Evolutionary conservation across 1,140 invertebrate genomes (phyloP).

Genomic region (Ephestia elutella): DNA sequence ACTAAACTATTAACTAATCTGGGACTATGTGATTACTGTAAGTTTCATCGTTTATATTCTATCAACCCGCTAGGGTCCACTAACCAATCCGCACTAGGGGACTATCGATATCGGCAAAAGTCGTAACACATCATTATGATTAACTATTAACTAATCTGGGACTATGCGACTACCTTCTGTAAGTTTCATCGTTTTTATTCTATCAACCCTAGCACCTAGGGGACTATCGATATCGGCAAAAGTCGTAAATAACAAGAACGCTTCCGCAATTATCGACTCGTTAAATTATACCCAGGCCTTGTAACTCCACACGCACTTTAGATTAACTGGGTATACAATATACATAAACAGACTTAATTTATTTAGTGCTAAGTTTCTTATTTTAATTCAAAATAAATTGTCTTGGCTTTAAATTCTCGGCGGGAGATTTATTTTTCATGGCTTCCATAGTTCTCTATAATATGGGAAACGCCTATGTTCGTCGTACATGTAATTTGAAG

Average conservation of each 20-base stretch:
- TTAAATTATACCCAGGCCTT: constrained; percentile 23
- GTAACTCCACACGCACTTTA: constrained; percentile 13
- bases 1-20: too few relatives aligned
- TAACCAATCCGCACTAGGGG: neutral
- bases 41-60: neutral
- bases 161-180: too few relatives aligned
- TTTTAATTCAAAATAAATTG: neutral
- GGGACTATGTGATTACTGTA: too few relatives aligned
- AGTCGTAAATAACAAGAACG: constrained; percentile 27
- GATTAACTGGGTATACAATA: constrained; percentile 1
- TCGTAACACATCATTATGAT: too few relatives aligned
- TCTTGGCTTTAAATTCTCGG: too few relatives aligned
- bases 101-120: too few relatives aligned
- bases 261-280: constrained; percentile 35
- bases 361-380: neutral
- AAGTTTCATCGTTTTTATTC: neutral
- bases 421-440: too few relatives aligned
- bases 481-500: too few relatives aligned
- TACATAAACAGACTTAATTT: neutral
- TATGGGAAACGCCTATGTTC: too few relatives aligned
- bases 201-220: constrained; percentile 1
- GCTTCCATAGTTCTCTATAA: too few relatives aligned
- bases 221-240: constrained; percentile 10
- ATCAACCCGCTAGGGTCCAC: too few relatives aligned
- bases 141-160: too few relatives aligned